Evolutionary conservation across 1,140 invertebrate species (phyloP).

Genomic region (Drosophila guanche): DNA sequence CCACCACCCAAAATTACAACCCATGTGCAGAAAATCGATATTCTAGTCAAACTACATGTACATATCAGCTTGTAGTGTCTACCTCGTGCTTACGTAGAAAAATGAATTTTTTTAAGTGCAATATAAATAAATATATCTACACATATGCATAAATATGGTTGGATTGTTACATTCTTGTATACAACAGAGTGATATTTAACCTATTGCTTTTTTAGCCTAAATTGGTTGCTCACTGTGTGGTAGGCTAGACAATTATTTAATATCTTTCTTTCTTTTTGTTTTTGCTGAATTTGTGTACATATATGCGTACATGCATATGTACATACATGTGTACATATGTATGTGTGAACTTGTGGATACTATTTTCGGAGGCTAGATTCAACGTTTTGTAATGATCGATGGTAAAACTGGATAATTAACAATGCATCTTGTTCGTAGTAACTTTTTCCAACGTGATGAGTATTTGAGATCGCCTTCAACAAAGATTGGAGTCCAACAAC

Average conservation of each 20-base stretch:
- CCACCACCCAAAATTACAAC: constrained; percentile 54
- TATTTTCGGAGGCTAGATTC: constrained; percentile 1
- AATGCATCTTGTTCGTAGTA: constrained; percentile 94
- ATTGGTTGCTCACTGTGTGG: constrained; percentile 1
- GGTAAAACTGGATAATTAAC: constrained; percentile 91
- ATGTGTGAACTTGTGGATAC: neutral
- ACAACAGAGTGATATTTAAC: no score
- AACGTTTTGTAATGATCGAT: constrained; percentile 85
- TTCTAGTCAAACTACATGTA: constrained; percentile 53
- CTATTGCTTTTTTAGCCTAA: neutral
- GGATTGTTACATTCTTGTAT: no score
- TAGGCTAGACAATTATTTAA: neutral
- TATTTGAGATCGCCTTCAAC: constrained; percentile 85
- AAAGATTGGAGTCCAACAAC: constrained; percentile 87
- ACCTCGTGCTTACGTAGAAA: constrained; percentile 5
- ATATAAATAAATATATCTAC: no score
- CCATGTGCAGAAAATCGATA: constrained; percentile 61
- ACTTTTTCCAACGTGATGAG: constrained; percentile 92
- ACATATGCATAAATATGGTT: no score
- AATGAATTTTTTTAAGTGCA: no score
- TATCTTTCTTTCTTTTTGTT: neutral
- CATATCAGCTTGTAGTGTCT: constrained; percentile 9
- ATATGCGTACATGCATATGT: no score
- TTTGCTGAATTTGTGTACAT: neutral
- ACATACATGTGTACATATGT: neutral